Evolutionary conservation across 2,113 vertebrate genomes (phyloP).

Genomic region (Amphiprion percula): DNA sequence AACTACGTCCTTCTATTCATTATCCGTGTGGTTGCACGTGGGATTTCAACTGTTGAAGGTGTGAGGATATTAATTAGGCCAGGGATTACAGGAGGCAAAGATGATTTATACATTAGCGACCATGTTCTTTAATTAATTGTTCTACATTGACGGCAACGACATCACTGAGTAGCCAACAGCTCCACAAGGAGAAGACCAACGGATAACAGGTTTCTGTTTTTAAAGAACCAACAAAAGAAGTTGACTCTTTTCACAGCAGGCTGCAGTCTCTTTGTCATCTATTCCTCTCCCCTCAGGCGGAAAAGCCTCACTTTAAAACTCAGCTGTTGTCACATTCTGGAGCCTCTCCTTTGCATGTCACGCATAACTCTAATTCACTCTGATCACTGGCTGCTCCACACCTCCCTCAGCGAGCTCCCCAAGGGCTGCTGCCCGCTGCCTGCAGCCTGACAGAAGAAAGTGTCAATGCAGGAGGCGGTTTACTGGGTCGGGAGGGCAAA

Average conservation of each 20-base stretch:
- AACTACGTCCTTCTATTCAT: neutral
- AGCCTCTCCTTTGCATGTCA: constrained; percentile 81
- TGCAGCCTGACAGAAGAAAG: constrained; percentile 37
- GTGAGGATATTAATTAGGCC: neutral
- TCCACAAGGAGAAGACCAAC: constrained; percentile 6
- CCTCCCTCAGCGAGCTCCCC: constrained; percentile 59
- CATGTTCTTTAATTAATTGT: constrained; percentile 21
- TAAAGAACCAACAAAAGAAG: constrained; percentile 55
- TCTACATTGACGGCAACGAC: constrained; percentile 10
- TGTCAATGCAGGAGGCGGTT: constrained; percentile 39
- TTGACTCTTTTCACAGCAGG: constrained; percentile 45
- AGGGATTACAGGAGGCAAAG: neutral
- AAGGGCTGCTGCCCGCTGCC: constrained; percentile 32
- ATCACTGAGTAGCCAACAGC: neutral
- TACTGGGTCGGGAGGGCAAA: constrained; percentile 9
- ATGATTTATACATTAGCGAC: constrained; percentile 4
- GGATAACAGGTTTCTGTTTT: constrained; percentile 44
- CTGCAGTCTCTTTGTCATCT: constrained; percentile 48
- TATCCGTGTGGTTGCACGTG: constrained; percentile 2
- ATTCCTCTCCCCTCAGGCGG: constrained; percentile 60
- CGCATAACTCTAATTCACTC: constrained; percentile 80
- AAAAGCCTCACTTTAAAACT: constrained; percentile 73
- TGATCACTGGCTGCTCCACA: constrained; percentile 68
- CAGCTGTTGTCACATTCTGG: constrained; percentile 81
- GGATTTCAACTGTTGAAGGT: neutral